These are phyloP conservation scores for Arvicanthis niloticus DNA, from an alignment of 2,113 vertebrate species.

Conservation along the genomic window DNA sequence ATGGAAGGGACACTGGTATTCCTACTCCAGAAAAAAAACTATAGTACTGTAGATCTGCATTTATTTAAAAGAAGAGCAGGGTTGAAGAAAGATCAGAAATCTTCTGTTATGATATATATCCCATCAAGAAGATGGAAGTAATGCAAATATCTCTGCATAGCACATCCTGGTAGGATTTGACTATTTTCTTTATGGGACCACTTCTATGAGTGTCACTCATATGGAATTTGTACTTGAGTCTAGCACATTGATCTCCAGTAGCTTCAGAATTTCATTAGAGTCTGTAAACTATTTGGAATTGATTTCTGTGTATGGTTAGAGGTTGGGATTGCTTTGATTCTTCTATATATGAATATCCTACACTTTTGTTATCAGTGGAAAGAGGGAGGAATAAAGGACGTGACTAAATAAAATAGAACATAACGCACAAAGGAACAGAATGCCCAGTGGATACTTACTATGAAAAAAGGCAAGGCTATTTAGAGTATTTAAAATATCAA, in stretches of 20 bases:
- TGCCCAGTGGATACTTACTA: background rate
- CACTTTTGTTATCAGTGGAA: slow-evolving; percentile 19
- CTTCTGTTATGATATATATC: background rate
- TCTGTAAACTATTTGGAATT: background rate
- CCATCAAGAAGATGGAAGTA: background rate
- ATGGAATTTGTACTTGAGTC: background rate
- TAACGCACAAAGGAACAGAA: background rate
- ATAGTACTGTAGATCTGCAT: background rate
- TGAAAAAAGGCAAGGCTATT: slow-evolving; percentile 26
- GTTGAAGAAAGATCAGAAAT: slow-evolving; percentile 8
- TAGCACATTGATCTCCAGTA: background rate
- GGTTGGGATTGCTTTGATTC: background rate
- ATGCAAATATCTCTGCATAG: background rate
- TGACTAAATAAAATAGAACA: background rate
- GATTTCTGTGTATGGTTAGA: background rate
- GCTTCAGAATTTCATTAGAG: background rate
- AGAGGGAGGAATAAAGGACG: background rate
- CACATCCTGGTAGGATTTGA: background rate
- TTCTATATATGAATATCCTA: background rate
- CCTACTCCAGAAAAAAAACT: background rate
- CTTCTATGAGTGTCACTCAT: background rate
- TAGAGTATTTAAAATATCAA: slow-evolving; percentile 12
- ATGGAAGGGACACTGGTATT: background rate
- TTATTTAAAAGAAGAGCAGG: background rate
- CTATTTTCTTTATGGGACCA: background rate